Conservation (phyloP, 2,113 vertebrate species). For the Leptobrachium ailaonicum region DNA sequence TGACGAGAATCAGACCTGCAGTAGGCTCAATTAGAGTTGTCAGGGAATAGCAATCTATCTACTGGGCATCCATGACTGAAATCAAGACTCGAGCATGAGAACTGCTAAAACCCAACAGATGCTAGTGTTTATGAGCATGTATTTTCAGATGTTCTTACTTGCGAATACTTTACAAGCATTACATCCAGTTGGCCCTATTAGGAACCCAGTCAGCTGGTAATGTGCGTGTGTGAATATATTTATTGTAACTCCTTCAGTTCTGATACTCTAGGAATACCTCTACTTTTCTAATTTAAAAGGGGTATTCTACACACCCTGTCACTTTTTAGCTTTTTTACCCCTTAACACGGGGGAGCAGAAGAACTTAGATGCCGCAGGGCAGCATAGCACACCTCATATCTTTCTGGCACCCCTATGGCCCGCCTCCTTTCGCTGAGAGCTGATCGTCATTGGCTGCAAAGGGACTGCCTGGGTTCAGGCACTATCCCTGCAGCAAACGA, state of each 20-base stretch:
- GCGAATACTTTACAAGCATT: constrained; percentile 40
- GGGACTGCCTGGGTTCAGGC: no score
- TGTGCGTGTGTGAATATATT: constrained; percentile 15
- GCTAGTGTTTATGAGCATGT: constrained; percentile 47
- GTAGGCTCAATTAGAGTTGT: constrained; percentile 44
- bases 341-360: no score
- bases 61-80: constrained; percentile 46
- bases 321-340: no score
- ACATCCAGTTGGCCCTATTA: constrained; percentile 35
- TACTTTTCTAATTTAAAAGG: no score
- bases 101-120: constrained; percentile 48
- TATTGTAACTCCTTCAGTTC: constrained; percentile 13
- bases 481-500: no score
- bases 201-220: constrained; percentile 35
- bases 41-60: constrained; percentile 65
- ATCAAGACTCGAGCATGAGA: constrained; percentile 38
- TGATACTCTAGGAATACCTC: neutral
- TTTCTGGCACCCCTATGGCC: no score
- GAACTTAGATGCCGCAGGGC: no score
- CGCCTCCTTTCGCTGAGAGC: no score
- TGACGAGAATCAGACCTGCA: neutral
- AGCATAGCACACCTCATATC: no score
- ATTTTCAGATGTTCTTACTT: constrained; percentile 45
- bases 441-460: no score
- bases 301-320: no score